Conservation (phyloP, 2,113 vertebrate genomes). For the Actinemys pallida region DNA sequence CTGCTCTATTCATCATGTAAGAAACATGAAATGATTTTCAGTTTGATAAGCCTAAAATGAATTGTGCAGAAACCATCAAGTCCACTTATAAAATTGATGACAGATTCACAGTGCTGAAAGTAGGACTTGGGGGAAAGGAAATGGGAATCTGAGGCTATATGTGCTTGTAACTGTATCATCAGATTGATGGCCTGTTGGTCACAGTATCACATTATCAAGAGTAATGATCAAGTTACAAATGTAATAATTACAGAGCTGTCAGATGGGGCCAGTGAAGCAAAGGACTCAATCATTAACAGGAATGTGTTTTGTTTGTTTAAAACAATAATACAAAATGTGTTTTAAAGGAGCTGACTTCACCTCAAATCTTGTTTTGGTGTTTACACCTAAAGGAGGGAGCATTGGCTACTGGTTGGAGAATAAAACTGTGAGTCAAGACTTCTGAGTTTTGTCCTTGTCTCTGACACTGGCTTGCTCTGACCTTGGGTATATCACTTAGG, state of each 20-base stretch:
- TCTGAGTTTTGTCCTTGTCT: not conserved
- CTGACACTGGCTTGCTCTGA: not conserved
- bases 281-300: not conserved
- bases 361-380: not conserved
- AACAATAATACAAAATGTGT: not conserved
- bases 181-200: fast-evolving
- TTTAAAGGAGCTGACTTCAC: not conserved
- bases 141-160: fast-evolving
- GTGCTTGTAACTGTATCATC: not conserved
- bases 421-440: not conserved
- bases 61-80: not conserved
- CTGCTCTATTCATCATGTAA: not conserved
- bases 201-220: fast-evolving
- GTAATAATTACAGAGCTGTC: not conserved
- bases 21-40: not conserved
- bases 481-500: not conserved
- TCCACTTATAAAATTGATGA: not conserved
- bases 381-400: not conserved
- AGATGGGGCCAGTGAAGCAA: not conserved
- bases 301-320: not conserved
- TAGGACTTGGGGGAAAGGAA: not conserved
- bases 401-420: not conserved
- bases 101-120: not conserved
- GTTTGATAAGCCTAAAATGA: not conserved
- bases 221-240: not conserved